Percentiles rank a stretch among this genome's conserved stretches.
These are phyloP conservation scores for silkworm (Bombyx mori) DNA, from an alignment of 1,140 invertebrate species.

Conservation along the genomic window ASM3026992v2 NC_085128.1:13034001-13034500, in stretches of 20 bases:
- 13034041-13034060: too few relatives aligned
- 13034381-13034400: background rate
- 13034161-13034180: constrained; percentile 55
- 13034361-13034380: background rate
- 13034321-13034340: background rate
- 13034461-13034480: constrained; percentile 1
- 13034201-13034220: constrained; percentile 56
- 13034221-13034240: constrained; percentile 44
- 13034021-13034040: too few relatives aligned
- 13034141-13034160: constrained; percentile 51
- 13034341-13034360: background rate
- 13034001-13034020: too few relatives aligned
- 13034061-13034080: too few relatives aligned
- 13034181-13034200: constrained; percentile 34
- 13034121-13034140: constrained; percentile 24
- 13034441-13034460: constrained; percentile 1
- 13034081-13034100: too few relatives aligned
- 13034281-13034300: constrained; percentile 11
- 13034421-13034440: background rate
- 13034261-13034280: constrained; percentile 36
- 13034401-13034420: background rate
- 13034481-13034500: constrained; percentile 7
- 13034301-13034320: background rate
- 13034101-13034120: constrained; percentile 19
- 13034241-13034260: constrained; percentile 32